Base-by-base conservation (phyloP, 2,797 vertebrate species). In the Mus caroli region DNA sequence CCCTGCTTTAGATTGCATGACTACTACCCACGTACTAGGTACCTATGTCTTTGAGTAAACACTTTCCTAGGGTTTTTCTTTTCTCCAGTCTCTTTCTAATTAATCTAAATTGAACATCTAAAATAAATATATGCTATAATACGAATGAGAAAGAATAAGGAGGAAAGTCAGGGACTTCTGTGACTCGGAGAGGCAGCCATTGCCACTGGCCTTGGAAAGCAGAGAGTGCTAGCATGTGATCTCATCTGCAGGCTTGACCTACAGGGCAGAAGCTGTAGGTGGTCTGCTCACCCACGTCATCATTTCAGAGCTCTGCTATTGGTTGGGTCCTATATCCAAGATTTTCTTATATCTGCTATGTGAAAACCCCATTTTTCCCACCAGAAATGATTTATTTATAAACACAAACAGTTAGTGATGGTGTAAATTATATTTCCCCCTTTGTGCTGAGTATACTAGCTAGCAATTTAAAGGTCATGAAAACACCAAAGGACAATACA, bases 321-420 rank as follows among this genome's bases (percentile, higher is more conserved):
- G 52, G 24, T 56, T 93, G 77, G 52, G 56, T 93, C 71, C 52
- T 90, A 1, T 54, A 83, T 79, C 58, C 46, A 84, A 83, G 43
- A 43, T 86, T 90, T 88, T 50, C 71, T 76, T 76, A 7, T 31
- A 40, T 76, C 46, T 93, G 24, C 69, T 71, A 3, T 91, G 54
- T 52, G 84, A 91, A 87, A 31, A 22, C 10, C 60, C 40, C 6
- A 12, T 69, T 85, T 11, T 31, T 75, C 92, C 88, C 83, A 60
- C 77, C 76, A 50, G 54, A 85, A 80, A 64, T 64, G 20, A 10
- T 37, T 90, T 76, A n/a, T 89, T 94, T 95, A 76, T 60, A 93
- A 79, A 78, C 10, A 67, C 54, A 78, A 8, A 67, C 54, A 84
- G 8, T 90, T 56, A 92, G 46, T 76, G 34, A 82, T 62, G 46